Percentiles rank a stretch among this genome's conserved stretches.
phyloP scores from a whole-genome alignment of 2,113 vertebrate species.

The Podocnemis expansa region DNA sequence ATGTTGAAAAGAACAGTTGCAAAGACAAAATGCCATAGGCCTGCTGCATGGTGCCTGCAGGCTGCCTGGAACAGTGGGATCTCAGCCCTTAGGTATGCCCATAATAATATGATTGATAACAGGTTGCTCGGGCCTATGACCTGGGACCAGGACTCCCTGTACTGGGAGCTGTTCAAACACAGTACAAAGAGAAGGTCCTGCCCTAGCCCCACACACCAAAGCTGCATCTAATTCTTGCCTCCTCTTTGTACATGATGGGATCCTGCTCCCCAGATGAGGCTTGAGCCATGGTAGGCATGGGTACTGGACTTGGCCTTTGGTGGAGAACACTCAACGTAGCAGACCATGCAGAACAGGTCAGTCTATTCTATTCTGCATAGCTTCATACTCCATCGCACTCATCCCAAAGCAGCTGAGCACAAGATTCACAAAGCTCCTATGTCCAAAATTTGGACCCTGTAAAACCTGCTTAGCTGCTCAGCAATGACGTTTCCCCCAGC shows the following conservation, averaged over 20 bases:
- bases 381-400: too few species aligned
- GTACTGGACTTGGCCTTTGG: too few species aligned
- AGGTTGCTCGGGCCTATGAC: background rate
- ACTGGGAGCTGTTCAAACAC: background rate
- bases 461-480: background rate
- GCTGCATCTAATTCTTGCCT: background rate
- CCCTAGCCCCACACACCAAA: background rate
- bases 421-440: too few species aligned
- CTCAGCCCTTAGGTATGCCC: background rate
- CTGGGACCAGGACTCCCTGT: background rate
- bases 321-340: too few species aligned
- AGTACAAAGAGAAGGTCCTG: background rate
- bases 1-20: background rate
- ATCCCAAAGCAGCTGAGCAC: too few species aligned
- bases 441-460: background rate
- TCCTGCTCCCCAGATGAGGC: background rate
- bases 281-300: too few species aligned
- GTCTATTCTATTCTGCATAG: too few species aligned
- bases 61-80: background rate
- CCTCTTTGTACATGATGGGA: background rate
- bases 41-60: too few species aligned
- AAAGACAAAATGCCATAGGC: too few species aligned
- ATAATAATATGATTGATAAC: background rate
- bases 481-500: background rate
- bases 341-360: too few species aligned